Evolutionary conservation across 2,888 invertebrate genomes (phyloP).

Genomic region (Stramonita haemastoma): DNA sequence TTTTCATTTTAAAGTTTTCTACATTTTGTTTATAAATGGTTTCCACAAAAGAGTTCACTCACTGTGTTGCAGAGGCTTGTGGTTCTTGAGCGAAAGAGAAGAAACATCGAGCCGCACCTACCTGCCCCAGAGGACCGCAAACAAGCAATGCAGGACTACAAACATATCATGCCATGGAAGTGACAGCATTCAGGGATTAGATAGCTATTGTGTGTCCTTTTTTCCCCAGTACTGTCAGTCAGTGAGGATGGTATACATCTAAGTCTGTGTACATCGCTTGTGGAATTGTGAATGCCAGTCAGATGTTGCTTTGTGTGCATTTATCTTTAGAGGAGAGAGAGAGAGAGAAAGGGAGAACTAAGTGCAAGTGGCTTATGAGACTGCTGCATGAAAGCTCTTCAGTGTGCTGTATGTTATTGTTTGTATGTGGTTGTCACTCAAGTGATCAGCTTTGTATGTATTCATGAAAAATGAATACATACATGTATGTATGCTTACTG

Average conservation of each 20-base stretch:
- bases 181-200: neutral
- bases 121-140: slow-evolving; percentile 86
- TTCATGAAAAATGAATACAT: too few relatives aligned
- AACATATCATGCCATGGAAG: slow-evolving; percentile 45
- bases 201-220: neutral
- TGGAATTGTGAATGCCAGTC: neutral
- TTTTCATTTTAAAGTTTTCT: too few relatives aligned
- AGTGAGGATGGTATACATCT: neutral
- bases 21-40: too few relatives aligned
- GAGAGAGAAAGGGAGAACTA: too few relatives aligned
- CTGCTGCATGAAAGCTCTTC: too few relatives aligned
- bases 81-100: slow-evolving; percentile 80
- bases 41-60: neutral
- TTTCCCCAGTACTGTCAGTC: neutral
- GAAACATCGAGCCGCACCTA: slow-evolving; percentile 84
- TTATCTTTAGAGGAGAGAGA: neutral
- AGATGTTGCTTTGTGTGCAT: neutral
- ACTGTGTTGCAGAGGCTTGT: slow-evolving; percentile 53
- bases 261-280: neutral
- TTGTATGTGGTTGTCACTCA: too few relatives aligned
- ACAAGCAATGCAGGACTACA: slow-evolving; percentile 72
- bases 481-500: too few relatives aligned
- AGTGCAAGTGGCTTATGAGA: too few relatives aligned
- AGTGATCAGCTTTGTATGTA: too few relatives aligned
- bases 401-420: too few relatives aligned